These are phyloP conservation scores for Cochlearius cochlearius DNA, from an alignment of 2,113 vertebrate genomes.

Conservation along the genomic window DNA sequence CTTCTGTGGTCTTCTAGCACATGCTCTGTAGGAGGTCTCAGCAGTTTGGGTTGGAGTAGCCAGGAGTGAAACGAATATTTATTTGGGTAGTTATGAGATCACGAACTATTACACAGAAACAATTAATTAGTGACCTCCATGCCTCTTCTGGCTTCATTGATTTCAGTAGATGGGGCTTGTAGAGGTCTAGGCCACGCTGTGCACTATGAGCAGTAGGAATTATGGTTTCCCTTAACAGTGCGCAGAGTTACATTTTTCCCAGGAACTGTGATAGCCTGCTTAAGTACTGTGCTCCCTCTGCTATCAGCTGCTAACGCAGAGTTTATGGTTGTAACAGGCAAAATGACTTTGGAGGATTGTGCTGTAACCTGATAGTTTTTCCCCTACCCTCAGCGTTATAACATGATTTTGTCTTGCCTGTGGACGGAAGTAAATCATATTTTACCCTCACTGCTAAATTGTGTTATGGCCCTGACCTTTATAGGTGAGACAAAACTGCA, in stretches of 20 bases:
- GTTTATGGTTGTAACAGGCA: conserved; percentile 65
- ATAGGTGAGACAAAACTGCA: conserved; percentile 59
- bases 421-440: conserved; percentile 67
- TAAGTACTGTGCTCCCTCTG: conserved; percentile 50
- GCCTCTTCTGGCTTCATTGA: conserved; percentile 3
- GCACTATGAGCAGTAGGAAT: not conserved
- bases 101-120: not conserved
- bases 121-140: conserved; percentile 5
- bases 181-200: not conserved
- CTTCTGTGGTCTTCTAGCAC: not conserved
- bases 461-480: conserved; percentile 63
- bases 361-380: conserved; percentile 66
- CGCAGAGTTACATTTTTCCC: conserved; percentile 24
- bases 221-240: not conserved
- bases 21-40: not conserved
- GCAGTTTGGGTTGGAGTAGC: not conserved
- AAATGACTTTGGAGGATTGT: conserved; percentile 66
- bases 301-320: conserved; percentile 55
- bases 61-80: not conserved
- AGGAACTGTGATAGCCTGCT: conserved; percentile 26
- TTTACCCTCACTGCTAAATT: conserved; percentile 62
- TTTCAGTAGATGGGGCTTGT: not conserved
- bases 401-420: conserved; percentile 63
- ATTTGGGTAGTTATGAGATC: not conserved
- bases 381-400: conserved; percentile 44